phyloP scores from a whole-genome alignment of 2,113 vertebrate genomes.

The Aphelocoma coerulescens region DNA sequence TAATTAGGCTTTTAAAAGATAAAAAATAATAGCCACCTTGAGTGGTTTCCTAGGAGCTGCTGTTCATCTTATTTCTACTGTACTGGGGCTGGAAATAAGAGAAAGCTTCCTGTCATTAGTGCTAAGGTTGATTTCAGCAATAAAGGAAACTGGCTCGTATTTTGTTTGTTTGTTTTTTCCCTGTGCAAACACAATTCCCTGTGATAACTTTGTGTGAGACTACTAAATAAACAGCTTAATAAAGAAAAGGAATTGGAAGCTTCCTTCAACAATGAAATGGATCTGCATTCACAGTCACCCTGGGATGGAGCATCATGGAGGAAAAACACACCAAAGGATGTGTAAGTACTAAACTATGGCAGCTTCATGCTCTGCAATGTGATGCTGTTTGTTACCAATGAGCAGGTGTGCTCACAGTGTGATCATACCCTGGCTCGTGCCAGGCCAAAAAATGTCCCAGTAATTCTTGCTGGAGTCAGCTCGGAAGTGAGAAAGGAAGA shows the following conservation, averaged over 20 bases:
- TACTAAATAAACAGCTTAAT: not conserved
- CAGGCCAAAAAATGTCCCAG: not conserved
- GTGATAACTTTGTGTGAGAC: not conserved
- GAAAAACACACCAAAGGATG: not conserved
- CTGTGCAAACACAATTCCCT: not conserved
- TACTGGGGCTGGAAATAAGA: not conserved
- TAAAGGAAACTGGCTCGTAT: not conserved
- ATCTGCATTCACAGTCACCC: not conserved
- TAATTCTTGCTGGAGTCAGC: not conserved
- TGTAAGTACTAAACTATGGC: not conserved
- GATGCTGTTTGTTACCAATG: not conserved
- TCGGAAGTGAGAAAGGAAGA: not conserved
- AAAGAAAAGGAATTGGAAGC: not conserved
- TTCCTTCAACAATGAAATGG: not conserved
- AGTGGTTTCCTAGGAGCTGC: not conserved
- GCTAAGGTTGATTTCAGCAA: not conserved
- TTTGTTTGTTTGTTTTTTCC: not conserved
- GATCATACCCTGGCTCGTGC: not conserved
- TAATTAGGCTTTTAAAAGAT: not conserved
- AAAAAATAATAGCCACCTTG: not conserved
- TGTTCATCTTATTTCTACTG: not conserved
- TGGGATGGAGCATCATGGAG: not conserved
- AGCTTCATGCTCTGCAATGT: not conserved
- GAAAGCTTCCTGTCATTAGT: not conserved
- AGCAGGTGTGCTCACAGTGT: conserved; percentile 40